Conservation (phyloP, 2,113 vertebrate species). For the Archilochus colubris region DNA sequence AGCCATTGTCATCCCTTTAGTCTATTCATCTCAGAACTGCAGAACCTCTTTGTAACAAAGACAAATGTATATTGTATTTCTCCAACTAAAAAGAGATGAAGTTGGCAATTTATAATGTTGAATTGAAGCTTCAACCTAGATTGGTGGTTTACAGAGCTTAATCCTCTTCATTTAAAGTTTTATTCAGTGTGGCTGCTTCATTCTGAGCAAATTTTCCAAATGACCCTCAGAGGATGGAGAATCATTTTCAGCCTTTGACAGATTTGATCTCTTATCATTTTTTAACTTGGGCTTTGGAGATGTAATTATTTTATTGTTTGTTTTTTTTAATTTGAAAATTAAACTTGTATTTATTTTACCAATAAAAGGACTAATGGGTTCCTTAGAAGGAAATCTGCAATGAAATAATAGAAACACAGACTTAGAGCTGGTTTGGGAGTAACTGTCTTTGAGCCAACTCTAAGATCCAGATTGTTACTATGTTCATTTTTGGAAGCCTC, state of each 20-base stretch:
- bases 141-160: conserved; percentile 36
- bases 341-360: conserved; percentile 28
- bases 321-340: conserved; percentile 12
- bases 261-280: not conserved
- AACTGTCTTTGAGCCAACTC: conserved; percentile 43
- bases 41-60: conserved; percentile 37
- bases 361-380: not conserved
- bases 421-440: not conserved
- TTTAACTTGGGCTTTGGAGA: not conserved
- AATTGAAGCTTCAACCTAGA: conserved; percentile 9
- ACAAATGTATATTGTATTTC: conserved; percentile 42
- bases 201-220: conserved; percentile 6
- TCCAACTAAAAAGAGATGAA: conserved; percentile 22
- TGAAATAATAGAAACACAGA: not conserved
- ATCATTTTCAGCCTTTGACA: not conserved
- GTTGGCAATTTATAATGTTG: conserved; percentile 31
- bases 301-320: not conserved
- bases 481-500: conserved; percentile 65
- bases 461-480: conserved; percentile 36
- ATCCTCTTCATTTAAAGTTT: conserved; percentile 30
- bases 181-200: not conserved
- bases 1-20: not conserved
- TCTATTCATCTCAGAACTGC: conserved; percentile 37
- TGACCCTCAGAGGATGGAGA: not conserved
- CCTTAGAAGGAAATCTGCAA: not conserved